phyloP scores from a whole-genome alignment of 2,113 vertebrate genomes.

The Ifrita kowaldi region DNA sequence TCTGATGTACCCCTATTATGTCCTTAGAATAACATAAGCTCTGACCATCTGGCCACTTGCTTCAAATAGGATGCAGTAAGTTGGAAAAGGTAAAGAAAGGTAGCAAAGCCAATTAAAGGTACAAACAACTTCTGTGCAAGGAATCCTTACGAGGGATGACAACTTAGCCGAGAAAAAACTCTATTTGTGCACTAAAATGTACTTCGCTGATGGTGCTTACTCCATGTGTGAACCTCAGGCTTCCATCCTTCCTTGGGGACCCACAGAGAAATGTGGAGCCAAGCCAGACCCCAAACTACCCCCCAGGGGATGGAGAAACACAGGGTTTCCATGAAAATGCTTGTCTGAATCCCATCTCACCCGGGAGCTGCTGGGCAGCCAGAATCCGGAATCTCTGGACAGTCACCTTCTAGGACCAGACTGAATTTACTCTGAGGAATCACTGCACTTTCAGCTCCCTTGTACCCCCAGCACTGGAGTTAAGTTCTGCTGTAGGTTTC shows the following conservation, averaged over 20 bases:
- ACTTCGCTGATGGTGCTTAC: neutral
- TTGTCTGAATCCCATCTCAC: neutral
- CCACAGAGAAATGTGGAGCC: neutral
- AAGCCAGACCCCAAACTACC: neutral
- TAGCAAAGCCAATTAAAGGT: neutral
- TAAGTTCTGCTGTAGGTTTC: neutral
- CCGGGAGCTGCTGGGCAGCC: accelerated
- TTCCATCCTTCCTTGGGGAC: neutral
- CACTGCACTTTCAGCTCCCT: neutral
- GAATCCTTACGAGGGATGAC: neutral
- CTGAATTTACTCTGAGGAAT: neutral
- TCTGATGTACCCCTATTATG: neutral
- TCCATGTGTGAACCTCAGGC: neutral
- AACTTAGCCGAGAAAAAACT: neutral
- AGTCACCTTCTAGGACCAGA: neutral
- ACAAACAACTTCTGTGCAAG: neutral
- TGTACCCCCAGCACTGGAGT: neutral
- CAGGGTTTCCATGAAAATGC: neutral
- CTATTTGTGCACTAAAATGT: neutral
- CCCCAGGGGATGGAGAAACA: neutral
- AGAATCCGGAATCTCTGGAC: neutral
- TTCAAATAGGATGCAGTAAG: neutral
- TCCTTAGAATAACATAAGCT: constrained; percentile 39
- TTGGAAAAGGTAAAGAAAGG: neutral
- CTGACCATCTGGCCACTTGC: constrained; percentile 35